phyloP scores from a whole-genome alignment of 2,888 invertebrate genomes.

The Heliothis peltigera region DNA sequence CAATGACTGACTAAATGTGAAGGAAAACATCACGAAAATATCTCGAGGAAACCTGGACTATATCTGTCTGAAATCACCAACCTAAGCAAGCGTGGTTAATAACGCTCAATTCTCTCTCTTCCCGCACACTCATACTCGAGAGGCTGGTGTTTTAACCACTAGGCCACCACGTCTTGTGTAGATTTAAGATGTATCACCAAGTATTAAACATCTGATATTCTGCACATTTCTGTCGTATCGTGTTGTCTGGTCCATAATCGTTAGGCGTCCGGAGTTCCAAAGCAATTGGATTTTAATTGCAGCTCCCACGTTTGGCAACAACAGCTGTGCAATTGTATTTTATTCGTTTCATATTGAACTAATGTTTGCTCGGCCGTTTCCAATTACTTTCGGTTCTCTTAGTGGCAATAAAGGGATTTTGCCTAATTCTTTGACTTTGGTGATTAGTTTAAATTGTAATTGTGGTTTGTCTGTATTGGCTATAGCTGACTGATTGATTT shows the following conservation, averaged over 20 bases:
- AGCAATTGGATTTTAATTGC: conserved; percentile 58
- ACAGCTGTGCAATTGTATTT: conserved; percentile 51
- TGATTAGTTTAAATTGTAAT: neutral
- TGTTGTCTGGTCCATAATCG: conserved; percentile 38
- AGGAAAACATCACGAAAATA: too few species aligned
- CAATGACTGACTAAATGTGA: too few species aligned
- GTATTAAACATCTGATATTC: conserved; percentile 15
- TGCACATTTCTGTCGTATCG: conserved; percentile 4
- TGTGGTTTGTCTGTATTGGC: too few species aligned
- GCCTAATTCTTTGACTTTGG: conserved; percentile 36
- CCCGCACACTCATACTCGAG: too few species aligned
- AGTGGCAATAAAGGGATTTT: conserved; percentile 51
- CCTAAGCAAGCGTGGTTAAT: too few species aligned
- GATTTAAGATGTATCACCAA: too few species aligned
- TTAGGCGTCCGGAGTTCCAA: conserved; percentile 48
- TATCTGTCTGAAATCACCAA: too few species aligned
- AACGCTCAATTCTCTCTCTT: too few species aligned
- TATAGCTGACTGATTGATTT: too few species aligned
- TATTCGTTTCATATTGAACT: conserved; percentile 57
- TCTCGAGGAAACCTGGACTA: too few species aligned
- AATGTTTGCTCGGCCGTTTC: conserved; percentile 53
- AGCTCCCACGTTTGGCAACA: conserved; percentile 52
- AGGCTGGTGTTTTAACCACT: too few species aligned
- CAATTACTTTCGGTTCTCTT: conserved; percentile 53
- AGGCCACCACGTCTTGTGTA: too few species aligned